Percentiles rank a stretch among this genome's conserved stretches.
phyloP scores from a whole-genome alignment of 2,888 invertebrate species.

The Halocaridina rubra region DNA sequence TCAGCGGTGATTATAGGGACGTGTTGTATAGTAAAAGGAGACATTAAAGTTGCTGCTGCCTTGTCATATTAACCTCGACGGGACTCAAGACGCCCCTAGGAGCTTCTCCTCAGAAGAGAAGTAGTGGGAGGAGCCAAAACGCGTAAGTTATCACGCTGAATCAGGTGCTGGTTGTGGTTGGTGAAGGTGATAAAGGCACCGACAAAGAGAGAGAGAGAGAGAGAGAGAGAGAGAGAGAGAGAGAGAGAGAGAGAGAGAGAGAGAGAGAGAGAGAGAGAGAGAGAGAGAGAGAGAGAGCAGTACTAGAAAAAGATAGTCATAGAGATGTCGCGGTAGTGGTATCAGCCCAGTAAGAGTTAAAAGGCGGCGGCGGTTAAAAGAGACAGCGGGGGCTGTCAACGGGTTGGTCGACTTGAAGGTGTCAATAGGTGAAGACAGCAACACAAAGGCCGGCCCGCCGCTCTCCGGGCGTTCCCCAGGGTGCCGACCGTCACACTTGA shows the following conservation, averaged over 20 bases:
- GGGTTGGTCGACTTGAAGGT: conserved; percentile 37
- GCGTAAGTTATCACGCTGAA: conserved; percentile 10
- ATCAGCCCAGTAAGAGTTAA: not conserved
- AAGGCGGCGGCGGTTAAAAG: conserved; percentile 28
- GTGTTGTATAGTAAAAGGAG: too few species aligned
- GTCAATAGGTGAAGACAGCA: conserved; percentile 55
- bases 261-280: not conserved
- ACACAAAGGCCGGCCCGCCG: conserved; percentile 36
- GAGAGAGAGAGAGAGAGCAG: not conserved
- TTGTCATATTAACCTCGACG: not conserved
- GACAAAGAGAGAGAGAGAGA: not conserved
- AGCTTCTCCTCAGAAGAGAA: not conserved
- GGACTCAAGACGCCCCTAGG: not conserved
- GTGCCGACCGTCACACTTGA: not conserved
- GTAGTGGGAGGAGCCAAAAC: not conserved
- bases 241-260: not conserved
- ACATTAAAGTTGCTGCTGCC: not conserved
- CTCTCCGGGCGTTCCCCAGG: conserved; percentile 47
- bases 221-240: not conserved
- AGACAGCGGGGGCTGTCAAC: conserved; percentile 25
- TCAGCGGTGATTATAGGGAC: too few species aligned
- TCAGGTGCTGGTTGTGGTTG: not conserved
- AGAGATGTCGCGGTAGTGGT: too few species aligned
- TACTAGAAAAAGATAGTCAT: not conserved
- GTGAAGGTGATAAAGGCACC: not conserved